Evolutionary conservation across 2,888 invertebrate species (phyloP).

Genomic region (Elmis aenea): DNA sequence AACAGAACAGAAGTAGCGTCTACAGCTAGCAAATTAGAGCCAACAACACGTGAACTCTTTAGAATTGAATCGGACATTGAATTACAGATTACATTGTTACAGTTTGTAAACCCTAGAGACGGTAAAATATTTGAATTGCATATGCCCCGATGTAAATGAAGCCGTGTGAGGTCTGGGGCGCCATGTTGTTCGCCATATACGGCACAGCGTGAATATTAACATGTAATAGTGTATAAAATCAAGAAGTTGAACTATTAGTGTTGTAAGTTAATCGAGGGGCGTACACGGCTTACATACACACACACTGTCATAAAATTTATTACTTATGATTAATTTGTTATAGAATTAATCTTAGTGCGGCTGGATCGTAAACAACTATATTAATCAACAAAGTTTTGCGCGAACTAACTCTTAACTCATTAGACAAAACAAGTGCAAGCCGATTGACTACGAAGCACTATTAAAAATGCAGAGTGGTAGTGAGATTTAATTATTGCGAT

Average conservation of each 20-base stretch:
- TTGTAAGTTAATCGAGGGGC: slow-evolving; percentile 18
- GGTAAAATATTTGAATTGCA: slow-evolving; percentile 32
- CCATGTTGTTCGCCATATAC: slow-evolving; percentile 41
- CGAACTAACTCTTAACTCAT: too few relatives aligned
- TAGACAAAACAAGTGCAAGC: too few relatives aligned
- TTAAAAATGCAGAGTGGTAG: too few relatives aligned
- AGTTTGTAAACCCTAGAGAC: slow-evolving; percentile 27
- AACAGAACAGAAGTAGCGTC: background rate
- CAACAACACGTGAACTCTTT: slow-evolving; percentile 4
- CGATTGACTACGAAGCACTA: too few relatives aligned
- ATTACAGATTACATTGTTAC: slow-evolving; percentile 36
- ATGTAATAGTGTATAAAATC: slow-evolving; percentile 22
- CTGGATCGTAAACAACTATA: too few relatives aligned
- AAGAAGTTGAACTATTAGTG: slow-evolving; percentile 13
- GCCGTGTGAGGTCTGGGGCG: slow-evolving; percentile 40
- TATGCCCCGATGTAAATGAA: slow-evolving; percentile 28
- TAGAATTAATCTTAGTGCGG: too few relatives aligned
- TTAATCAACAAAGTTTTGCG: too few relatives aligned
- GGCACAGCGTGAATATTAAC: slow-evolving; percentile 42
- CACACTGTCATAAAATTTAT: too few relatives aligned
- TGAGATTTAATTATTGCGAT: too few relatives aligned
- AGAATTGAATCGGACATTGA: slow-evolving; percentile 28
- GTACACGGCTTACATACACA: too few relatives aligned
- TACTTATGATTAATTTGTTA: too few relatives aligned
- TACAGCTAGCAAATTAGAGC: background rate